A percentile compares a stretch with the other conserved stretches of the same genome.
These are phyloP conservation scores for Heloderma charlesbogerti DNA, from an alignment of 2,113 vertebrate species.

Conservation along the genomic window DNA sequence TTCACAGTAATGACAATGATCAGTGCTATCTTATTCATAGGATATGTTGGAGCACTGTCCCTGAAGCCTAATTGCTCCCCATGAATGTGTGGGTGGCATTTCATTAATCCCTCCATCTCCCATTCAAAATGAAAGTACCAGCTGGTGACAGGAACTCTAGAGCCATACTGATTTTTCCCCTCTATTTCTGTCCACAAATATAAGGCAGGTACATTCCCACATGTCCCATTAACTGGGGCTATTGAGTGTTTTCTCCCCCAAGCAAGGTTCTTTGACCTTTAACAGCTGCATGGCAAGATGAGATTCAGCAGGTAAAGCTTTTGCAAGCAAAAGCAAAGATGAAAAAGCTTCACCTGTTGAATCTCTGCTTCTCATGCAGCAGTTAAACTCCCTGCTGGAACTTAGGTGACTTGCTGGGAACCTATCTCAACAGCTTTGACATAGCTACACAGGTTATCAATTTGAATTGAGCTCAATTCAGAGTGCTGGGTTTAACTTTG, in stretches of 20 bases:
- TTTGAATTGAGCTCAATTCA: too few relatives aligned
- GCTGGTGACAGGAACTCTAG: background rate
- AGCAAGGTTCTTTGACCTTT: background rate
- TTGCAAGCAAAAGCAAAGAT: background rate
- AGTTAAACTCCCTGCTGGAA: background rate
- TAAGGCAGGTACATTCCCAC: background rate
- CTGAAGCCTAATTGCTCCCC: background rate
- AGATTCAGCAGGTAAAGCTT: background rate
- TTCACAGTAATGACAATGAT: background rate
- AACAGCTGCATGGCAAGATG: background rate
- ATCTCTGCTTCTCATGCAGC: background rate
- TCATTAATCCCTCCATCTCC: background rate
- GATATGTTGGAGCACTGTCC: background rate
- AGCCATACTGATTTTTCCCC: fast-evolving
- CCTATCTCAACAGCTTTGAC: background rate
- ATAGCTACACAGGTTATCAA: too few relatives aligned
- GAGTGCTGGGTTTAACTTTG: background rate
- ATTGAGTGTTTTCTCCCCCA: too few relatives aligned
- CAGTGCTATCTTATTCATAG: constrained; percentile 1
- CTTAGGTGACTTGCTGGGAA: background rate
- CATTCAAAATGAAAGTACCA: background rate
- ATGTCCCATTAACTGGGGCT: background rate
- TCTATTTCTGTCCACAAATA: background rate
- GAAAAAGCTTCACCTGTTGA: background rate
- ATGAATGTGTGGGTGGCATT: background rate